Conservation (phyloP, 1,140 invertebrate genomes). For the Drosophila pseudoananassae region DNA sequence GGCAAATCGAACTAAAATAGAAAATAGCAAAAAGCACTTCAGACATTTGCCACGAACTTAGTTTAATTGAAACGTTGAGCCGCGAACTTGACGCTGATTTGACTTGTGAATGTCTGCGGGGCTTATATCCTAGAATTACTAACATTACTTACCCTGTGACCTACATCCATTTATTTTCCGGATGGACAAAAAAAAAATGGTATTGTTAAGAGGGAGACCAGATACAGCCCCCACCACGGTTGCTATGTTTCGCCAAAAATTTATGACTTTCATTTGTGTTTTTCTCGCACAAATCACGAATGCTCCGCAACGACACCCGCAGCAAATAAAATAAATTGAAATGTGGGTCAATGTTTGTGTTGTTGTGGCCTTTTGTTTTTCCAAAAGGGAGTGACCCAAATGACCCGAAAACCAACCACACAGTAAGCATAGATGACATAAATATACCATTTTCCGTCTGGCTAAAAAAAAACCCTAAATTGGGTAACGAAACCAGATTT, state of each 20-base stretch:
- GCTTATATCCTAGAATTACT: slow-evolving; percentile 26
- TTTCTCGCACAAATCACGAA: slow-evolving; percentile 52
- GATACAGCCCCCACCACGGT: slow-evolving; percentile 11
- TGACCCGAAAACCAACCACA: slow-evolving; percentile 30
- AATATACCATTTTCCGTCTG: slow-evolving; percentile 49
- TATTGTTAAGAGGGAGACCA: slow-evolving; percentile 8
- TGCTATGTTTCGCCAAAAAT: slow-evolving; percentile 34
- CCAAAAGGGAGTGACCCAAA: slow-evolving; percentile 35
- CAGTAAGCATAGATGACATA: slow-evolving; percentile 25
- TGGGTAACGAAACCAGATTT: slow-evolving; percentile 60
- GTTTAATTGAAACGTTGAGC: slow-evolving; percentile 56
- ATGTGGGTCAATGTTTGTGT: slow-evolving; percentile 69
- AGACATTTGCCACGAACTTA: slow-evolving; percentile 37
- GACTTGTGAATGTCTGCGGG: slow-evolving; percentile 47
- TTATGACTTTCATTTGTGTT: slow-evolving; percentile 72
- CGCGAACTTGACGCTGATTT: slow-evolving; percentile 60
- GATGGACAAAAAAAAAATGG: slow-evolving; percentile 4
- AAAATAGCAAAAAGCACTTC: slow-evolving; percentile 3
- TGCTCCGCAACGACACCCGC: slow-evolving; percentile 47
- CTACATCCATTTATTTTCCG: slow-evolving; percentile 19
- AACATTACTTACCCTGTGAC: slow-evolving; percentile 45
- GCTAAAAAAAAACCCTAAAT: slow-evolving; percentile 35
- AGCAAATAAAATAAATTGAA: slow-evolving; percentile 55
- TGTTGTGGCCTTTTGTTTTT: slow-evolving; percentile 41
- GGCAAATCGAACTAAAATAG: slow-evolving; percentile 24